These are phyloP conservation scores for Mayetiola destructor DNA, from an alignment of 2,888 invertebrate genomes.

Conservation along the genomic window DNA sequence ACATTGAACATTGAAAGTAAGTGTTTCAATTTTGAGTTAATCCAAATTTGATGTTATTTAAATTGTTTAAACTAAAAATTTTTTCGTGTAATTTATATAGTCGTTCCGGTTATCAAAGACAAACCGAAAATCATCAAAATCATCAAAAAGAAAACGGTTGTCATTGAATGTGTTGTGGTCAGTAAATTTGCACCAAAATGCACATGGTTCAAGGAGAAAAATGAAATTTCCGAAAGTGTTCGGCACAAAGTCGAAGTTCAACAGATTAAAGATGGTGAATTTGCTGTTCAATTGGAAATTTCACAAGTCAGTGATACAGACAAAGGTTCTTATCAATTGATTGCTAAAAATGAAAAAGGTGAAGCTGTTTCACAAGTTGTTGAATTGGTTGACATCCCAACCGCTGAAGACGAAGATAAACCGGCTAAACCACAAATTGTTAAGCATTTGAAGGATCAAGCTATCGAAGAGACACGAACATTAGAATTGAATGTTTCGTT, in stretches of 20 bases:
- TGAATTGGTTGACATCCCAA: slow-evolving; percentile 67
- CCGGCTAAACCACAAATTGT: slow-evolving; percentile 68
- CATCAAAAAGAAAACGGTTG: slow-evolving; percentile 79
- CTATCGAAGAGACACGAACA: slow-evolving; percentile 55
- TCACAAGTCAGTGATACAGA: slow-evolving; percentile 64
- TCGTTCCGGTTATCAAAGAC: slow-evolving; percentile 86
- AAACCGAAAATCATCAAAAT: slow-evolving; percentile 84
- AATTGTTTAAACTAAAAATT: background rate
- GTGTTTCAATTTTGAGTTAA: slow-evolving; percentile 30
- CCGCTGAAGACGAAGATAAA: slow-evolving; percentile 48
- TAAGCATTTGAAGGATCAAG: slow-evolving; percentile 59
- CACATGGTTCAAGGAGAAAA: slow-evolving; percentile 83
- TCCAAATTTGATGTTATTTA: no score
- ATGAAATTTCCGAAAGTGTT: slow-evolving; percentile 53
- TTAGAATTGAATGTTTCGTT: slow-evolving; percentile 64
- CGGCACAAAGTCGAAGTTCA: slow-evolving; percentile 30
- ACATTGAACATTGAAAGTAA: slow-evolving; percentile 96
- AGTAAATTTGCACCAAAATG: slow-evolving; percentile 87
- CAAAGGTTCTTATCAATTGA: slow-evolving; percentile 77
- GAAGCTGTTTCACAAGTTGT: slow-evolving; percentile 81
- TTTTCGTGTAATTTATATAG: slow-evolving; percentile 34
- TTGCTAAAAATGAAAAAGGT: slow-evolving; percentile 86
- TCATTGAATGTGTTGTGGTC: slow-evolving; percentile 85
- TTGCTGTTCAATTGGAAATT: slow-evolving; percentile 78
- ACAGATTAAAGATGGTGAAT: slow-evolving; percentile 58